Conservation (phyloP, 2,113 vertebrate species). For the Periophthalmodon schlosseri region DNA sequence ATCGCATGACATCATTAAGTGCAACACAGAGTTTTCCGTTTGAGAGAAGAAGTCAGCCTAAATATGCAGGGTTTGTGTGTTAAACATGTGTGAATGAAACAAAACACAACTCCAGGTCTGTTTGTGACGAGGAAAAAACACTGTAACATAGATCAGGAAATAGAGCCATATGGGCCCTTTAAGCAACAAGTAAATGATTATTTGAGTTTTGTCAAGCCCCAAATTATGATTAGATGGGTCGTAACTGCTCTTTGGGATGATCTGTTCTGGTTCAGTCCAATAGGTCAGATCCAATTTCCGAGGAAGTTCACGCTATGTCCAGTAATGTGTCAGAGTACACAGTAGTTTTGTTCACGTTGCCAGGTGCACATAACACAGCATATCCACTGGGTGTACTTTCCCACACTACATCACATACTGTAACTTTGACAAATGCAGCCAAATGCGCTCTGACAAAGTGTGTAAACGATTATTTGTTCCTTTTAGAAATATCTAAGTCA, state of each 20-base stretch:
- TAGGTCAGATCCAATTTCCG: neutral
- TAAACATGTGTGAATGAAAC: too few relatives aligned
- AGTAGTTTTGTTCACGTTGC: neutral
- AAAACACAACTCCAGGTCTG: too few relatives aligned
- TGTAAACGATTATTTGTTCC: constrained; percentile 39
- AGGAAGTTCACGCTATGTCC: neutral
- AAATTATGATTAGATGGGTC: neutral
- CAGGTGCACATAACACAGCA: neutral
- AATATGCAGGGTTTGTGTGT: too few relatives aligned
- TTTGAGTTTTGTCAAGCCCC: neutral
- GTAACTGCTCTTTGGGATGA: neutral
- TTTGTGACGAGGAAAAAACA: too few relatives aligned
- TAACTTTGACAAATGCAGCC: neutral
- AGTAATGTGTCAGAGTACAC: neutral
- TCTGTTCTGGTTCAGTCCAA: neutral
- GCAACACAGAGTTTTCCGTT: too few relatives aligned
- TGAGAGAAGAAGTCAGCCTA: too few relatives aligned
- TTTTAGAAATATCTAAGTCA: constrained; percentile 48
- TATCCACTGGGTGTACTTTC: constrained; percentile 7
- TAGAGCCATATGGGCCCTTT: too few relatives aligned
- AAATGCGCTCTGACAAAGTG: neutral
- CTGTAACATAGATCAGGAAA: too few relatives aligned
- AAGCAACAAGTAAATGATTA: neutral
- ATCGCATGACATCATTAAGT: too few relatives aligned
- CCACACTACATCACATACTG: neutral